phyloP scores from a whole-genome alignment of 2,888 invertebrate species.

The Heliothis peltigera region DNA sequence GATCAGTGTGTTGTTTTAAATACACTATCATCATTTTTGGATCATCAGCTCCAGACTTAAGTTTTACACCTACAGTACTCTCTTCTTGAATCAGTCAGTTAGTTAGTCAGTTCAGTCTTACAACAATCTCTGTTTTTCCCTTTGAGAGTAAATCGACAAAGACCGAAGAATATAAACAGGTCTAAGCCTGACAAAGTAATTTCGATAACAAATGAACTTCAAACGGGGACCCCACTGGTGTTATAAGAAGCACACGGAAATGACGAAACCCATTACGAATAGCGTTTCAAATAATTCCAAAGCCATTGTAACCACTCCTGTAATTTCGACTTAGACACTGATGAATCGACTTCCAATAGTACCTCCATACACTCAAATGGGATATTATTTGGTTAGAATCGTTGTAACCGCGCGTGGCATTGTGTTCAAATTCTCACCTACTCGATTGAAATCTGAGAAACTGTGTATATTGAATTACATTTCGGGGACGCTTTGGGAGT shows the following conservation, averaged over 20 bases:
- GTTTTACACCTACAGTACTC: no score
- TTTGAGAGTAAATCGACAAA: no score
- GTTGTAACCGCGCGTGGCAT: conserved; percentile 28
- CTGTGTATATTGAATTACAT: conserved; percentile 56
- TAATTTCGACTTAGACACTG: conserved; percentile 49
- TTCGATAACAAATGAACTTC: conserved; percentile 30
- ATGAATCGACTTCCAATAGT: conserved; percentile 46
- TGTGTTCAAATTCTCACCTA: conserved; percentile 50
- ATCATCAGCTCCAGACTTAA: no score
- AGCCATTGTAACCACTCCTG: conserved; percentile 16
- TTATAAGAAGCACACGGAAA: conserved; percentile 11
- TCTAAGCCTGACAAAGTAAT: not conserved
- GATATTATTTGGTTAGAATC: conserved; percentile 39
- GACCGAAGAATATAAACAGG: not conserved
- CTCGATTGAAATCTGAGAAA: conserved; percentile 47
- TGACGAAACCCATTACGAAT: conserved; percentile 32
- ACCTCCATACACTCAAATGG: conserved; percentile 27
- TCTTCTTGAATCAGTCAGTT: no score
- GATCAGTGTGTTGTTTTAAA: no score
- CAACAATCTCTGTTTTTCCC: no score
- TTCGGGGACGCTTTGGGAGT: conserved; percentile 22
- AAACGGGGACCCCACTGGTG: conserved; percentile 6
- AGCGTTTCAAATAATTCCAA: conserved; percentile 27
- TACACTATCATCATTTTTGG: no score
- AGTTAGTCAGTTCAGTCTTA: no score